Percentiles rank a stretch among this genome's conserved stretches.
Conservation (phyloP, 2,113 vertebrate species). For the Bufo bufo region DNA sequence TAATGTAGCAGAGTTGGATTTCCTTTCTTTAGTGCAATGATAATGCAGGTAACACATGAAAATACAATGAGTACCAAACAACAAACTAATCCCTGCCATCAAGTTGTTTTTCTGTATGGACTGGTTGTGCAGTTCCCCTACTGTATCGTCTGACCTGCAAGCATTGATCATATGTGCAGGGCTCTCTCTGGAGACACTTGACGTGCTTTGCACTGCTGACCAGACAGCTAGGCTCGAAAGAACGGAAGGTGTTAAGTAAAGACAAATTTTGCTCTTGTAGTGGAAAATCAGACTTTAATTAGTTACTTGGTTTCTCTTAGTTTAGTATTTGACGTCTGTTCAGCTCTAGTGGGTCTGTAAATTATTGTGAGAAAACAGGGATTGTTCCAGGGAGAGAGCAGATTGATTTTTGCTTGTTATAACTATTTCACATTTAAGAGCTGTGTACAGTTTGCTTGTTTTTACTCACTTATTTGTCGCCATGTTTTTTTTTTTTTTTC, state of each 20-base stretch:
- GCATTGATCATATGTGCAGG: background rate
- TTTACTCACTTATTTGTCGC: constrained; percentile 54
- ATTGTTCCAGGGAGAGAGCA: constrained; percentile 62
- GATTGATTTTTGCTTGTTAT: constrained; percentile 62
- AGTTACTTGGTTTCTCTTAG: constrained; percentile 49
- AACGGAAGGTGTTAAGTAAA: constrained; percentile 42
- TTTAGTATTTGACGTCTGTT: constrained; percentile 58
- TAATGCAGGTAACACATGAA: background rate
- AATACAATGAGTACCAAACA: background rate
- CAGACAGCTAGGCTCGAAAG: constrained; percentile 19
- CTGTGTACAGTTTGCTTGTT: constrained; percentile 58
- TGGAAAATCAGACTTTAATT: constrained; percentile 58
- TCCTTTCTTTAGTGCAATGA: background rate
- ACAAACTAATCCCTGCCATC: background rate
- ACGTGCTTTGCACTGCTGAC: constrained; percentile 6
- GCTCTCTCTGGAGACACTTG: background rate
- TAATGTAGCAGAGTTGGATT: background rate
- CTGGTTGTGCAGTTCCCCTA: background rate
- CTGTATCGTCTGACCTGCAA: background rate
- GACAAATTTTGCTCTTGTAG: background rate
- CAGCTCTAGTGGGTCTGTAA: constrained; percentile 50
- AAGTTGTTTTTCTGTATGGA: constrained; percentile 4
- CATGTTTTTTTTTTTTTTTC: constrained; percentile 45
- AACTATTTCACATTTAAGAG: constrained; percentile 62
- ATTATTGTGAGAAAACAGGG: constrained; percentile 57